These are phyloP conservation scores for Tineola bisselliella DNA, from an alignment of 2,888 invertebrate genomes.

Conservation along the genomic window DNA sequence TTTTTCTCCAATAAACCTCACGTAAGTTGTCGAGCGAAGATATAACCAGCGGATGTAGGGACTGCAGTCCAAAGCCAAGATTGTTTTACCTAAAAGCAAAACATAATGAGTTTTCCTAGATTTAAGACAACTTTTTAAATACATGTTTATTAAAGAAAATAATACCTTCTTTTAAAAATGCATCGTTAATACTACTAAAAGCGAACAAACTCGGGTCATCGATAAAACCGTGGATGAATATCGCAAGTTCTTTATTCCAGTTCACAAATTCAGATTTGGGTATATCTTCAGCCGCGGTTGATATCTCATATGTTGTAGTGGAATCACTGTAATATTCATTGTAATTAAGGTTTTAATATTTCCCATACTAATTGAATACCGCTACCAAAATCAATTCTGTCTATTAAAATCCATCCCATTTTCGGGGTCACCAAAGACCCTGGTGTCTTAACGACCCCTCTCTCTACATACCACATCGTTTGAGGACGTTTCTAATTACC, in stretches of 20 bases:
- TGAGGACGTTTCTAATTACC: too few relatives aligned
- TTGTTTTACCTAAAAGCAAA: slow-evolving; percentile 14
- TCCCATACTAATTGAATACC: too few relatives aligned
- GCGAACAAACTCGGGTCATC: slow-evolving; percentile 2
- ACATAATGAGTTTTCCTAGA: too few relatives aligned
- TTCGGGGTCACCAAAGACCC: too few relatives aligned
- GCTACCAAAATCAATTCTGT: too few relatives aligned
- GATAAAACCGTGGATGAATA: slow-evolving; percentile 21
- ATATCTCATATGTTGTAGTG: neutral
- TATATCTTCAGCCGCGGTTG: neutral
- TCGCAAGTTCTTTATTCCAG: slow-evolving; percentile 13
- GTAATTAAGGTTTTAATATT: too few relatives aligned
- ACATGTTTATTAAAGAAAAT: too few relatives aligned
- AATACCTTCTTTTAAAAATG: slow-evolving; percentile 14
- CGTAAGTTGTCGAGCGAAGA: slow-evolving; percentile 18
- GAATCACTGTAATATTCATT: neutral
- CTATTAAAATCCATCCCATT: too few relatives aligned
- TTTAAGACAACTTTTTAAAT: too few relatives aligned
- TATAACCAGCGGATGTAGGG: slow-evolving; percentile 18
- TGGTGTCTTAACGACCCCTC: too few relatives aligned
- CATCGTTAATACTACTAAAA: slow-evolving; percentile 17
- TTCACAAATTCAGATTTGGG: neutral
- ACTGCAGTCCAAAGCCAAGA: slow-evolving; percentile 20
- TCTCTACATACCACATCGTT: too few relatives aligned
- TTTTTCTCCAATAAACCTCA: slow-evolving; percentile 19